Conservation (phyloP, 2,888 invertebrate genomes). For the Globia sparganii region DNA sequence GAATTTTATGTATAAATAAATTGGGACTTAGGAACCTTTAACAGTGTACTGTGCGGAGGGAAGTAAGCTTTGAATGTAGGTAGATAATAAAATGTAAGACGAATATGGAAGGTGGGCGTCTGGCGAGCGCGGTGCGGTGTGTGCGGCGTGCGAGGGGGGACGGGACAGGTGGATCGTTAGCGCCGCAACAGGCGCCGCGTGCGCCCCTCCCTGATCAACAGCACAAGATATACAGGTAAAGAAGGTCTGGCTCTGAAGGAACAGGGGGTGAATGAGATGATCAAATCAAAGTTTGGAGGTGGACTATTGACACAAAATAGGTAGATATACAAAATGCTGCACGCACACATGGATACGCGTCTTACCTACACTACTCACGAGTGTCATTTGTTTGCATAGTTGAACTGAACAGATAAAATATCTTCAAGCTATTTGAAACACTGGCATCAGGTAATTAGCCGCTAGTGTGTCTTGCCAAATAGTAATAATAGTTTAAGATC, state of each 20-base stretch:
- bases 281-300: neutral
- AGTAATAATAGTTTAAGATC: neutral
- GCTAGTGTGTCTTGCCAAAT: neutral
- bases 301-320: neutral
- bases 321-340: neutral
- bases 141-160: neutral
- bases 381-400: neutral
- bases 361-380: neutral
- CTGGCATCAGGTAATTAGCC: neutral
- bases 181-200: slow-evolving; percentile 60
- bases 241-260: neutral
- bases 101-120: slow-evolving; percentile 60
- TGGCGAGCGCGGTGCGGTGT: slow-evolving; percentile 28
- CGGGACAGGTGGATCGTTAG: slow-evolving; percentile 56
- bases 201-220: slow-evolving; percentile 57
- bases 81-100: slow-evolving; percentile 59
- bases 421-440: neutral
- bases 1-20: slow-evolving; percentile 61
- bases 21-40: slow-evolving; percentile 57
- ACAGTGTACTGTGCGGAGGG: slow-evolving; percentile 47
- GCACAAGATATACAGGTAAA: neutral
- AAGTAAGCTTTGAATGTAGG: slow-evolving; percentile 55
- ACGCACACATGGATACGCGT: neutral
- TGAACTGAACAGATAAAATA: neutral
- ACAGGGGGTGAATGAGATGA: neutral